These are phyloP conservation scores for Agonopterix arenella DNA, from an alignment of 2,888 invertebrate species.

Conservation along the genomic window DNA sequence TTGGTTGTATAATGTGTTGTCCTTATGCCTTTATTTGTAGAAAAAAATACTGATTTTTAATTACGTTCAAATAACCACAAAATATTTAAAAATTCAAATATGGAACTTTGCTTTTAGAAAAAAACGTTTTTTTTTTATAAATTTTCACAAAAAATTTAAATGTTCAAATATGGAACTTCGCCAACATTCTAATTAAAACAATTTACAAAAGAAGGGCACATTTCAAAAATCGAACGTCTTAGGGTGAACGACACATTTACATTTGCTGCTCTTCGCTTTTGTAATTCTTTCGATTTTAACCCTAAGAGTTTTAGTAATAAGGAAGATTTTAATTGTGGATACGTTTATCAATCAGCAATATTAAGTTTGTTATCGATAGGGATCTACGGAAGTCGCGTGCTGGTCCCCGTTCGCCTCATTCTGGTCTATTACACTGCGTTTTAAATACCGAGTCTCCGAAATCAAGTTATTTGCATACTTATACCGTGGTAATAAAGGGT, in stretches of 20 bases:
- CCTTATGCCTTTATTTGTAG: too few species aligned
- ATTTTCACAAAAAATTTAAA: not conserved
- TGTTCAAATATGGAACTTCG: not conserved
- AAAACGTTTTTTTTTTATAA: too few species aligned
- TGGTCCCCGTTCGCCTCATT: slow-evolving; percentile 34
- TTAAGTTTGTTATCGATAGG: slow-evolving; percentile 51
- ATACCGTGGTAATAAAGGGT: too few species aligned
- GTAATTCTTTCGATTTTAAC: slow-evolving; percentile 7
- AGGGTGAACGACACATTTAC: slow-evolving; percentile 18
- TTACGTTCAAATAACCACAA: too few species aligned
- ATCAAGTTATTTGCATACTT: too few species aligned
- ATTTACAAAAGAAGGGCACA: slow-evolving; percentile 15
- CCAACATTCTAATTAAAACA: slow-evolving; percentile 5
- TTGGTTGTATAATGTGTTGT: too few species aligned
- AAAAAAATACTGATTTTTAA: too few species aligned
- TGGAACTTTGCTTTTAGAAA: too few species aligned
- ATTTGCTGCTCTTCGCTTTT: slow-evolving; percentile 12
- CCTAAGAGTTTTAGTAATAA: slow-evolving; percentile 21
- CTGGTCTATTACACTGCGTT: slow-evolving; percentile 8
- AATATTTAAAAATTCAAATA: too few species aligned
- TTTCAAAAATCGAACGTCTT: slow-evolving; percentile 47
- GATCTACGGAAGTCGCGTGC: slow-evolving; percentile 59
- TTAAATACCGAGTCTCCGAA: too few species aligned
- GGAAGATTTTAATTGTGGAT: slow-evolving; percentile 24
- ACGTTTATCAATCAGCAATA: slow-evolving; percentile 29